Base-by-base conservation (phyloP, 1,140 invertebrate genomes). In the Marisa cornuarietis region DNA sequence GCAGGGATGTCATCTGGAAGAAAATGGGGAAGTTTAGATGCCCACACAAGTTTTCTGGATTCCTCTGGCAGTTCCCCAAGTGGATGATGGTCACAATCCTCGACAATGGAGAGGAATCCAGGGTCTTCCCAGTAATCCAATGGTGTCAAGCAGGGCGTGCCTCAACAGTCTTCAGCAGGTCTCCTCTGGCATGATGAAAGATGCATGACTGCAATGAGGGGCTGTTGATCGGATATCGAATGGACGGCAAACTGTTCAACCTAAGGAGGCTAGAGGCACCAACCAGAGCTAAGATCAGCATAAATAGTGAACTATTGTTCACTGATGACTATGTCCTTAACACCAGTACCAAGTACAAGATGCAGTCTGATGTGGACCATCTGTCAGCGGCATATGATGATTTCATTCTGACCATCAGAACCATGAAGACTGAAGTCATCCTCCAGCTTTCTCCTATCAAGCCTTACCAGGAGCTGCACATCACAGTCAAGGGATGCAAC, bases 11-110 rank as follows among this genome's bases (percentile, higher is more conserved):
- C n/a, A 71, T 80, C 16, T 85, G 79, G 83, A 80, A 63, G 52
- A 82, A 84, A 63, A 69, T 86, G 75, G 31, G 14, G 42, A 81
- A 79, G 31, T 78, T 76, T 79, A 83, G 78, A 3, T 84, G 77
- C 68, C 81, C 74, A 20, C 26, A 20, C 20, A 79, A 77, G 20
- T 82, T 84, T 71, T 62, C 80, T 51, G 76, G 6, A 0, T 62
- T 79, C 11, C 20, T 79, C 20, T 68, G 58, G 14, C 65, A 77
- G 26, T 81, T 80, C 20, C 83, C 83, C 52, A 76, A 81, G 54
- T 62, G 62, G 31, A 83, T 81, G 76, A 71, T 42, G 18, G 80
- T 13, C 8, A 49, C 26, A 18, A 76, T 83, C 63, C 63, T 81
- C 6, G 26, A n/a, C 22, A 68, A 72, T 76, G 79, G 71, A n/a